Conservation (phyloP, 2,888 invertebrate genomes). For the Hermaeophaga mercurialis region DNA sequence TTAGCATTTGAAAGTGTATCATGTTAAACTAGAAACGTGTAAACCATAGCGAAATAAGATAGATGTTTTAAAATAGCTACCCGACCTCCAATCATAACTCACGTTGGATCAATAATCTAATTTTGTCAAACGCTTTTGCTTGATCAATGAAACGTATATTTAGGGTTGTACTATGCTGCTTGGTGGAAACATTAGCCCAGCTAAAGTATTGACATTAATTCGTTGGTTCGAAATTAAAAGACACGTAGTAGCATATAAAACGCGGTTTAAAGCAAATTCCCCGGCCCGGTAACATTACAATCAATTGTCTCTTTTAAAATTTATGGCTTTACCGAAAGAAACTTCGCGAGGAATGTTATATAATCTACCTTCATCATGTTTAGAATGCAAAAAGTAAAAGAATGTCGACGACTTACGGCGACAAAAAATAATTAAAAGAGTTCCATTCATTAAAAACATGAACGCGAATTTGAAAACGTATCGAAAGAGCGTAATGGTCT, state of each 20-base stretch:
- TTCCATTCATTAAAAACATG: conserved; percentile 35
- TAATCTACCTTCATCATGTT: conserved; percentile 38
- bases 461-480: conserved; percentile 26
- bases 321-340: conserved; percentile 37
- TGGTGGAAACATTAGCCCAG: too few species aligned
- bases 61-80: too few species aligned
- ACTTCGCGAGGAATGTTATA: conserved; percentile 40
- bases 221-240: conserved; percentile 40
- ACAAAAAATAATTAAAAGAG: conserved; percentile 33
- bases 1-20: too few species aligned
- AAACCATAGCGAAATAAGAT: too few species aligned
- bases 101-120: too few species aligned
- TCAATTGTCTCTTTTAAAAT: conserved; percentile 41
- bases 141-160: too few species aligned
- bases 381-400: conserved; percentile 34
- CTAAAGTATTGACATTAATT: conserved; percentile 38
- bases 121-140: too few species aligned
- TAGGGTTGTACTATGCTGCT: too few species aligned
- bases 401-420: conserved; percentile 29
- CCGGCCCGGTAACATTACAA: conserved; percentile 41
- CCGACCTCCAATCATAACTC: too few species aligned
- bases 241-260: conserved; percentile 40
- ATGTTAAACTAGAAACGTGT: too few species aligned
- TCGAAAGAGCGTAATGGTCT: conserved; percentile 25
- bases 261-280: conserved; percentile 42